Conservation (phyloP, 2,113 vertebrate species). For the Pao palembangensis region DNA sequence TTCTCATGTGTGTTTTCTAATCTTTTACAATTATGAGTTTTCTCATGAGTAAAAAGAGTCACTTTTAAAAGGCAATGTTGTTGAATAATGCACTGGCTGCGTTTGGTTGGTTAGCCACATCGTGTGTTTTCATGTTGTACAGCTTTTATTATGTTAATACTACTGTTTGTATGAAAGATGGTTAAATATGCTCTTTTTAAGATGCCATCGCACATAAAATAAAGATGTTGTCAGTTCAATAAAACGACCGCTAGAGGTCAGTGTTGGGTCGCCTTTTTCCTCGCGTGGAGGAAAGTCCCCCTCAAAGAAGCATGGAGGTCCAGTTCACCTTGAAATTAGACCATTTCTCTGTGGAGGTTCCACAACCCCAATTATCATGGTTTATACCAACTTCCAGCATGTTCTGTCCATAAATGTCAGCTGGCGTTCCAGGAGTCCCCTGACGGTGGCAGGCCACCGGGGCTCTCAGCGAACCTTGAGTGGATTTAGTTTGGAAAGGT, state of each 20-base stretch:
- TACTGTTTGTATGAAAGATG: conserved; percentile 45
- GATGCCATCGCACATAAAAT: conserved; percentile 40
- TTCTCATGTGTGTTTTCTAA: conserved; percentile 3
- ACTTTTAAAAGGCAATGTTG: not conserved
- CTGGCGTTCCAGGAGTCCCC: not conserved
- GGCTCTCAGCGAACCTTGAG: rapidly evolving
- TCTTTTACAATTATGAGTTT: conserved; percentile 12
- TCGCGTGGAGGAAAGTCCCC: too few relatives aligned
- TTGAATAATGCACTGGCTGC: not conserved
- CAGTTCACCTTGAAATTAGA: too few relatives aligned
- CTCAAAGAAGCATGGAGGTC: too few relatives aligned
- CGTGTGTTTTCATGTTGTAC: conserved; percentile 20
- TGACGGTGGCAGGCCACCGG: not conserved
- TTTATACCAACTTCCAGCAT: not conserved
- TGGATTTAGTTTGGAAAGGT: not conserved
- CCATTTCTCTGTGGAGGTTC: too few relatives aligned
- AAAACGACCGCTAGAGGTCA: conserved; percentile 36
- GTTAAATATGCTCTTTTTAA: conserved; percentile 33
- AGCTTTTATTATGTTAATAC: conserved; percentile 55
- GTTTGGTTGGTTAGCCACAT: too few relatives aligned
- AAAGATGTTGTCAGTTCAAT: conserved; percentile 10
- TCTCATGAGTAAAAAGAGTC: too few relatives aligned
- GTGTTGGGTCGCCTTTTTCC: not conserved
- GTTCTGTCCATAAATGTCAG: not conserved
- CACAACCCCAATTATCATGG: not conserved